phyloP scores from a whole-genome alignment of 2,797 vertebrate species.

The Heliangelus exortis region DNA sequence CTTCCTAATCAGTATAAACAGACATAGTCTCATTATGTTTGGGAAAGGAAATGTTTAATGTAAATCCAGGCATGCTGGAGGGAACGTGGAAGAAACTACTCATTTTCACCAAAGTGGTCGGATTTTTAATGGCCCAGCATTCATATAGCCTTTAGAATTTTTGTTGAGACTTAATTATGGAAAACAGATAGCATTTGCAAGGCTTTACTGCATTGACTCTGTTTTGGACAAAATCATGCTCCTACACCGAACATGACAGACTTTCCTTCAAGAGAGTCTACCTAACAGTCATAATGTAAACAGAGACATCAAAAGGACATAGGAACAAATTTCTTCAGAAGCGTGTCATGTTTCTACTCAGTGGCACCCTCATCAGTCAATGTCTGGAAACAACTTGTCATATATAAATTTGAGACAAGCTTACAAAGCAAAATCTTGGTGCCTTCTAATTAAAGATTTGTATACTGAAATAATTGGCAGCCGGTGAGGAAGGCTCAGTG shows the following conservation, averaged over 20 bases:
- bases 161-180: not conserved
- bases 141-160: not conserved
- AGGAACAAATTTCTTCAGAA: not conserved
- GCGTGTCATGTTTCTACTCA: not conserved
- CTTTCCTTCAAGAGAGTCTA: not conserved
- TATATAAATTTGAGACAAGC: not conserved
- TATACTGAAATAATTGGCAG: not conserved
- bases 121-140: not conserved
- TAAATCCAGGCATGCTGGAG: not conserved
- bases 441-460: conserved; percentile 30
- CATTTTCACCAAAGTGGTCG: not conserved
- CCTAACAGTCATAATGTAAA: not conserved
- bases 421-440: conserved; percentile 7
- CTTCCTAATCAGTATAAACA: not conserved
- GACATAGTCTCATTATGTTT: not conserved
- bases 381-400: not conserved
- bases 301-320: not conserved
- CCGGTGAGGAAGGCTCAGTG: not conserved
- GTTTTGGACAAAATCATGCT: not conserved
- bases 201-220: not conserved
- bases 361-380: conserved; percentile 1
- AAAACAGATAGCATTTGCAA: not conserved
- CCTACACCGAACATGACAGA: not conserved
- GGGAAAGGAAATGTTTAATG: not conserved
- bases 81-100: not conserved